Percentiles rank a stretch among this genome's conserved stretches.
These are phyloP conservation scores for Brotula barbata DNA, from an alignment of 2,797 vertebrate genomes.

Conservation along the genomic window DNA sequence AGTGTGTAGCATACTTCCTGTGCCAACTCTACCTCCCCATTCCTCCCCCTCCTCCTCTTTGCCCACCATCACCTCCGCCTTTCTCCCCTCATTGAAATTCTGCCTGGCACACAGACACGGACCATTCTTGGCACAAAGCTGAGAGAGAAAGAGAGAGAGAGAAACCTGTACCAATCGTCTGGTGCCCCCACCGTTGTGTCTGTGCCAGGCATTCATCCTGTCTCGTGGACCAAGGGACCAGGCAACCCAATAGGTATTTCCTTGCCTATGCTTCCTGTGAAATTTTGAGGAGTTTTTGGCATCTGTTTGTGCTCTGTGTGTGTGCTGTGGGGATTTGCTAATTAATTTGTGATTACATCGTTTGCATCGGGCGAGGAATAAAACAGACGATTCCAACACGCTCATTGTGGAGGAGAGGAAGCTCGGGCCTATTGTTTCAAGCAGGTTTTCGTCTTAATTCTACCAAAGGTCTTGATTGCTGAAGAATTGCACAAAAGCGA, in stretches of 20 bases:
- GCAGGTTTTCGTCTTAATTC: conserved; percentile 23
- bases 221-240: conserved; percentile 70
- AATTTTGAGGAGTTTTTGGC: conserved; percentile 61
- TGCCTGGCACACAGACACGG: conserved; percentile 80
- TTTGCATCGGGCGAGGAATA: conserved; percentile 49
- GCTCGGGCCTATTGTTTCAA: conserved; percentile 58
- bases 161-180: conserved; percentile 72
- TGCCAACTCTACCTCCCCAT: conserved; percentile 68
- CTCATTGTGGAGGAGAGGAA: conserved; percentile 35
- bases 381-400: conserved; percentile 50
- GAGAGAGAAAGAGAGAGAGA: conserved; percentile 49
- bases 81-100: conserved; percentile 82
- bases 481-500: not conserved
- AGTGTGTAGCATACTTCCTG: conserved; percentile 71
- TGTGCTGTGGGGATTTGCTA: conserved; percentile 50
- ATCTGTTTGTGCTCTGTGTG: conserved; percentile 37
- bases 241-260: conserved; percentile 75
- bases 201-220: conserved; percentile 74
- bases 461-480: conserved; percentile 12
- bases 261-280: conserved; percentile 65
- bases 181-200: conserved; percentile 70
- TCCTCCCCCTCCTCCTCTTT: conserved; percentile 54
- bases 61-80: conserved; percentile 69
- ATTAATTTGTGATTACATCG: conserved; percentile 70
- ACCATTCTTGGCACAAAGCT: conserved; percentile 81